A percentile compares a stretch with the other conserved stretches of the same genome.
Conservation (phyloP, 2,797 vertebrate species). For the Poeciliopsis turneri region DNA sequence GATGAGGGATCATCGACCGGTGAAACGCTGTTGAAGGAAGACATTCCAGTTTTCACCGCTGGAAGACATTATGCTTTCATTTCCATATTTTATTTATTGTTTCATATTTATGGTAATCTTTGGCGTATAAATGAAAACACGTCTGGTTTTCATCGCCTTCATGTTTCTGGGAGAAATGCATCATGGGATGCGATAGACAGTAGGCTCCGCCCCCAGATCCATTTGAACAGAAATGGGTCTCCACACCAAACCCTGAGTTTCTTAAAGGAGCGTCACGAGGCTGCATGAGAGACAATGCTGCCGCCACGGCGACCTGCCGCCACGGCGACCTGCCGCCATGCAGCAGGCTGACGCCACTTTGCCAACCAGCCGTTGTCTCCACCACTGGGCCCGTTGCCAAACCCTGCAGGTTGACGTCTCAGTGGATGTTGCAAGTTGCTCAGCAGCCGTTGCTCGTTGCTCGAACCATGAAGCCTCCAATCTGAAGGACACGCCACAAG, state of each 20-base stretch:
- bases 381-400: too few relatives aligned
- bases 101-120: too few relatives aligned
- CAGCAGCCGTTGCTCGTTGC: neutral
- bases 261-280: conserved; percentile 76
- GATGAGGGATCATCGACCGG: too few relatives aligned
- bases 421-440: too few relatives aligned
- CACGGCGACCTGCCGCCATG: too few relatives aligned
- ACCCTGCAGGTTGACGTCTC: too few relatives aligned
- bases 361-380: too few relatives aligned
- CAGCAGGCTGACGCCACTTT: too few relatives aligned
- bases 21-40: too few relatives aligned
- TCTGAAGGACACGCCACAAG: neutral
- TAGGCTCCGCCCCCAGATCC: conserved; percentile 38
- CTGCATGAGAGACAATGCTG: conserved; percentile 48
- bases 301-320: too few relatives aligned
- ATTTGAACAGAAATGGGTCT: conserved; percentile 31
- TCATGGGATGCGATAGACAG: conserved; percentile 29
- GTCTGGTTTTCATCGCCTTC: neutral
- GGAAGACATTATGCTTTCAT: neutral
- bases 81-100: neutral
- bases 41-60: too few relatives aligned
- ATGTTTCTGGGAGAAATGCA: conserved; percentile 5
- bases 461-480: neutral
- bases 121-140: neutral
- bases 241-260: conserved; percentile 28